Percentiles rank a stretch among this genome's conserved stretches.
These are phyloP conservation scores for Stenodera caucasica DNA, from an alignment of 2,888 invertebrate species.

Conservation along the genomic window DNA sequence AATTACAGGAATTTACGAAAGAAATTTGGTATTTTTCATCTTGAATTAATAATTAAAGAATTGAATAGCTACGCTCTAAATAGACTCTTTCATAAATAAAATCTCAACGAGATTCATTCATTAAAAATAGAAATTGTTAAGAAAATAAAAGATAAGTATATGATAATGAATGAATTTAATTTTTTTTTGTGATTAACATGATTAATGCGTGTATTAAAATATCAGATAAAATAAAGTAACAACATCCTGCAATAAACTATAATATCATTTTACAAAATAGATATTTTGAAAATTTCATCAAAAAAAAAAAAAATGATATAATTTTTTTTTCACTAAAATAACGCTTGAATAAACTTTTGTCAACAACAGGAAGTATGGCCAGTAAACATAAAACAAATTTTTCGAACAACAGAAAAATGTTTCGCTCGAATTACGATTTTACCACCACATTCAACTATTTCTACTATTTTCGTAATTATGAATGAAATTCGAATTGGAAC, in stretches of 20 bases:
- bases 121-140: conserved; percentile 1
- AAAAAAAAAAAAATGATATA: conserved; percentile 4
- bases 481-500: conserved; percentile 17
- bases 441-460: not conserved
- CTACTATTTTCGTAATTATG: conserved; percentile 14
- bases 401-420: conserved; percentile 31
- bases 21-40: no score
- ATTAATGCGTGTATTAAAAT: conserved; percentile 19
- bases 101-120: not conserved
- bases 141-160: conserved; percentile 1
- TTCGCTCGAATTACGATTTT: conserved; percentile 30
- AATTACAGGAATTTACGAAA: no score
- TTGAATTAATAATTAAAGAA: no score
- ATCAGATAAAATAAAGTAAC: conserved; percentile 26
- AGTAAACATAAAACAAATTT: conserved; percentile 33
- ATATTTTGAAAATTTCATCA: conserved; percentile 18
- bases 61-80: no score
- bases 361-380: conserved; percentile 35
- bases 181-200: conserved; percentile 9
- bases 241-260: conserved; percentile 21
- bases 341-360: conserved; percentile 25
- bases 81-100: not conserved
- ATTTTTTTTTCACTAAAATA: conserved; percentile 19
- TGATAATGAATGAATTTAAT: conserved; percentile 16
- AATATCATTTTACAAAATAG: conserved; percentile 15